phyloP scores from a whole-genome alignment of 92 coral and sea anemone species.

The Nematostella vectensis region DNA sequence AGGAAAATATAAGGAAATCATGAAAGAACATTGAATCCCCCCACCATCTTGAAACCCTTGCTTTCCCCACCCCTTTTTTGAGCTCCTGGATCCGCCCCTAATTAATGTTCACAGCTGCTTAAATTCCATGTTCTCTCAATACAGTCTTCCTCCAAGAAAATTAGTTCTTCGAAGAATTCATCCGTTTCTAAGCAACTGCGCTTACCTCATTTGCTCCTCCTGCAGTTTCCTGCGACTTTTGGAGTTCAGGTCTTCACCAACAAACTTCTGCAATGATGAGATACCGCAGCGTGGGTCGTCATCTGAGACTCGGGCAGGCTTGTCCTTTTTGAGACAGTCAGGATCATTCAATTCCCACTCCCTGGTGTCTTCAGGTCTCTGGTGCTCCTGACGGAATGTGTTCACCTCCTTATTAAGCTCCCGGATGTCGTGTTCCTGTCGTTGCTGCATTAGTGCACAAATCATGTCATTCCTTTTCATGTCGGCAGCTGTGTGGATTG shows the following conservation, averaged over 20 bases:
- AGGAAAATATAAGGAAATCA: no score
- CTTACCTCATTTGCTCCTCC: constrained; percentile 93
- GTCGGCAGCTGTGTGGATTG: constrained; percentile 95
- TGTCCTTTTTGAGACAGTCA: constrained; percentile 86
- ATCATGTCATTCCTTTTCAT: constrained; percentile 91
- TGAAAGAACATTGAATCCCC: no score
- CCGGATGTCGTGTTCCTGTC: constrained; percentile 92
- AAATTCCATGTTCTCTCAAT: no score
- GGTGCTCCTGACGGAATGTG: constrained; percentile 72
- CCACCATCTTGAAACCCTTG: no score
- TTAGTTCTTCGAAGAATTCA: no score
- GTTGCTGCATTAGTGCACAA: constrained; percentile 71
- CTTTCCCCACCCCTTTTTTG: no score
- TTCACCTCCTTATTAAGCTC: constrained; percentile 86
- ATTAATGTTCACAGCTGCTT: no score
- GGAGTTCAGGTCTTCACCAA: constrained; percentile 89
- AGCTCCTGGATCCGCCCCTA: no score
- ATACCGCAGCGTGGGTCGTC: constrained; percentile 95
- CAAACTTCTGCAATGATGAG: constrained; percentile 85
- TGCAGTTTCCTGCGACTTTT: constrained; percentile 77
- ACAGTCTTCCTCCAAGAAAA: no score
- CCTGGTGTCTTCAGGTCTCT: constrained; percentile 70
- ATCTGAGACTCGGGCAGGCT: constrained; percentile 96
- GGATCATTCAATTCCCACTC: constrained; percentile 99
- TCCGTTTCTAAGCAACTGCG: no score